Evolutionary conservation across 2,888 invertebrate genomes (phyloP), one percentile per base, ranked within the genome.

Genomic region (Hydropsyche betteni): DNA sequence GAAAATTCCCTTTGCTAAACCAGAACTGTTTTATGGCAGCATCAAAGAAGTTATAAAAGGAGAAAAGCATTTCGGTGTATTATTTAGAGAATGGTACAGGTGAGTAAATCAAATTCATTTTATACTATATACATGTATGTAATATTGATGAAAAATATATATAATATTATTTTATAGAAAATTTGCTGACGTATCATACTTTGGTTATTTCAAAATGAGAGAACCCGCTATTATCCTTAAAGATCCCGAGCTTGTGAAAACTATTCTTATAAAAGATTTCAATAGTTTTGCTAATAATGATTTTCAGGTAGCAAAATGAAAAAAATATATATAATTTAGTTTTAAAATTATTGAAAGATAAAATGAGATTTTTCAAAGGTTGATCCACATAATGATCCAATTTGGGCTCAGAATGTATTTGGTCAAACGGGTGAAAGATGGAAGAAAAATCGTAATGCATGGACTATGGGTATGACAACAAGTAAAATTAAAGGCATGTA

Each of bases 131-230:
- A n/a, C n/a, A n/a, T n/a, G n/a, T n/a, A n/a, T n/a, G n/a, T n/a
- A n/a, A n/a, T n/a, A n/a, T n/a, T n/a, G n/a, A n/a, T n/a, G n/a
- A n/a, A n/a, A n/a, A n/a, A n/a, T n/a, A n/a, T n/a, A n/a, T n/a
- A n/a, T n/a, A n/a, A 44, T 16, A 69, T 16, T 51, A 36, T 10
- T 34, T 58, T 72, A 7, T 44, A 72, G 72, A 14, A 72, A 72
- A 5, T 72, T 58, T 50, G 0, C 6, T 14, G n/a, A 76, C 53
- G 73, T 73, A 14, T 72, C 75, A 6, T 76, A 73, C 34, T 69
- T 79, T 16, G 79, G 79, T 16, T 77, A 77, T 51, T 79, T 77
- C 34, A 74, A 76, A 50, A 74, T 79, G 36, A 77, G 70, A 24
- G 73, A 75, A 44, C 79, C 79, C 3, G 75, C 74, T 12, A 52